phyloP scores from a whole-genome alignment of 1,140 invertebrate genomes.

The Heliconius melpomene region DNA sequence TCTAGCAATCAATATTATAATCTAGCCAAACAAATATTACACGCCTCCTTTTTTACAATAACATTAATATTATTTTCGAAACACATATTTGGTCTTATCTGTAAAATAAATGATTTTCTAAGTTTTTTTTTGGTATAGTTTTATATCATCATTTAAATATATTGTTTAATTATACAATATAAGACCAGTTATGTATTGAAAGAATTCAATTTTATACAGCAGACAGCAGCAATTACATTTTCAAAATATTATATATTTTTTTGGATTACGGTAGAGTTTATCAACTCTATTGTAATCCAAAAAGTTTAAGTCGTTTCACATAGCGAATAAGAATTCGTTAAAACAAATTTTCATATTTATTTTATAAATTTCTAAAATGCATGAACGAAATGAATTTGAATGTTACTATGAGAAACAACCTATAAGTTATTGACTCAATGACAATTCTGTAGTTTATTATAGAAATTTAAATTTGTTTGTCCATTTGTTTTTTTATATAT shows the following conservation, averaged over 20 bases:
- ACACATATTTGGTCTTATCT: background rate
- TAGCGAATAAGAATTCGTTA: background rate
- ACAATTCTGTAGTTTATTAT: background rate
- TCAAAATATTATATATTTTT: conserved; percentile 22
- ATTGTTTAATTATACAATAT: background rate
- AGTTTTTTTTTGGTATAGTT: background rate
- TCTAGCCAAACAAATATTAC: conserved; percentile 16
- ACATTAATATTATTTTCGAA: background rate
- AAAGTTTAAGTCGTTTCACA: background rate
- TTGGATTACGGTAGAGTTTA: background rate
- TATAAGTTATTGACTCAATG: background rate
- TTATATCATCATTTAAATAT: background rate
- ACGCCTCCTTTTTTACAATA: conserved; percentile 1
- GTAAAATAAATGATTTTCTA: background rate
- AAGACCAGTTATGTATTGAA: background rate
- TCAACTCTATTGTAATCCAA: too few species aligned
- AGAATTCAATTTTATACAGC: conserved; percentile 12
- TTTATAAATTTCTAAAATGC: too few species aligned
- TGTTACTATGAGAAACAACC: background rate
- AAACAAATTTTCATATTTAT: too few species aligned
- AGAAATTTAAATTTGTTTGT: conserved; percentile 11
- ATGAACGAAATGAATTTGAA: too few species aligned
- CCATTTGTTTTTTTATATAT: conserved; percentile 12
- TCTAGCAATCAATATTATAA: conserved; percentile 29
- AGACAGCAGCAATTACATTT: conserved; percentile 17